phyloP scores from a whole-genome alignment of 2,113 vertebrate genomes.

The Oncorhynchus nerka region DNA sequence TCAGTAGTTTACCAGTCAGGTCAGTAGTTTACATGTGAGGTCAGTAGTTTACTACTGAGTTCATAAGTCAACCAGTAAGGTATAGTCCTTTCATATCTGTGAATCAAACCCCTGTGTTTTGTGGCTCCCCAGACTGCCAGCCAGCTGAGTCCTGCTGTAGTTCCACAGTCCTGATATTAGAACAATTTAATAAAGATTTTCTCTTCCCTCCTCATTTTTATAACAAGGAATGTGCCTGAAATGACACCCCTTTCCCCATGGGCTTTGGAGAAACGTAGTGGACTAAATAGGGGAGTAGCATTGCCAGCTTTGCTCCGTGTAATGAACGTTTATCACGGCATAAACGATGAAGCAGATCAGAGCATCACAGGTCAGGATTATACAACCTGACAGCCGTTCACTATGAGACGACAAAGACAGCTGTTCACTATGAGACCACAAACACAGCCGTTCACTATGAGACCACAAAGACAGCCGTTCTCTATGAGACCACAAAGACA shows the following conservation, averaged over 20 bases:
- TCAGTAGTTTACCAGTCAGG: no score
- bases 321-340: conserved; percentile 47
- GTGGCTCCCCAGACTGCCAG: background rate
- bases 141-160: no score
- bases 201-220: conserved; percentile 58
- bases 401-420: conserved; percentile 58
- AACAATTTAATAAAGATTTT: conserved; percentile 56
- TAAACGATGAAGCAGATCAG: background rate
- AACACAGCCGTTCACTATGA: no score
- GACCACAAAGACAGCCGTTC: no score
- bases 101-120: conserved; percentile 13
- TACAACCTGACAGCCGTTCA: conserved; percentile 48
- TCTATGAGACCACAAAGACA: no score
- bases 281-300: no score
- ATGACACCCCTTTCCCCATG: no score
- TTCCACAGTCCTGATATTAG: background rate
- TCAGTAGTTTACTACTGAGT: no score
- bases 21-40: no score
- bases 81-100: conserved; percentile 17
- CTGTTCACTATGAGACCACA: conserved; percentile 39
- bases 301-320: conserved; percentile 58
- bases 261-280: no score
- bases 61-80: background rate
- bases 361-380: no score
- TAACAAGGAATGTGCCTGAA: conserved; percentile 29